Percentiles rank a stretch among this genome's conserved stretches.
Conservation (phyloP, 2,797 vertebrate species). For the Scarus forsteni region DNA sequence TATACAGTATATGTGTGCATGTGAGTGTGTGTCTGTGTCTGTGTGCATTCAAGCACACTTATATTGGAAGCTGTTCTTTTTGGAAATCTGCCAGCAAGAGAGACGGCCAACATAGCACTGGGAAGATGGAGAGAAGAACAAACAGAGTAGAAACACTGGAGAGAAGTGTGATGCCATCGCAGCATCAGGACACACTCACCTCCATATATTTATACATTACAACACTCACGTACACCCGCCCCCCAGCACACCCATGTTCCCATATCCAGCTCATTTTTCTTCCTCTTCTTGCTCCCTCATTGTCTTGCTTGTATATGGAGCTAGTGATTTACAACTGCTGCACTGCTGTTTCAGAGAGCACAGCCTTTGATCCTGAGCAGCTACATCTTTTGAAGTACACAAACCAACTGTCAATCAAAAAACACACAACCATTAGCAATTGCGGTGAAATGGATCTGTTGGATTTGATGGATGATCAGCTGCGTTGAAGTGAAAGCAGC, state of each 20-base stretch:
- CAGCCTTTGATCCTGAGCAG: conserved; percentile 45
- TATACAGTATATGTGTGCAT: conserved; percentile 22
- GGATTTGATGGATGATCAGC: conserved; percentile 40
- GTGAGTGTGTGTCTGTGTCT: conserved; percentile 21
- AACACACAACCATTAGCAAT: conserved; percentile 18
- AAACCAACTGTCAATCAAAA: conserved; percentile 37
- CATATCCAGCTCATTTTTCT: conserved; percentile 11
- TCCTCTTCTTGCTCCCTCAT: conserved; percentile 6
- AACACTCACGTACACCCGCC: not conserved
- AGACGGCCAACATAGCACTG: conserved; percentile 57
- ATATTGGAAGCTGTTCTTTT: conserved; percentile 66
- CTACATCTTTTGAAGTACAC: conserved; percentile 49
- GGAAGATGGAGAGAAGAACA: conserved; percentile 66
- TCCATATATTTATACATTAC: conserved; percentile 12
- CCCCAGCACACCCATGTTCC: conserved; percentile 25
- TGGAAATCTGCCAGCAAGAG: conserved; percentile 64
- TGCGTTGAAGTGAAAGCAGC: conserved; percentile 29
- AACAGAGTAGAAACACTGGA: conserved; percentile 61
- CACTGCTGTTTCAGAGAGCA: conserved; percentile 34
- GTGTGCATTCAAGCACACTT: conserved; percentile 48
- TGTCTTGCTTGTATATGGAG: conserved; percentile 26
- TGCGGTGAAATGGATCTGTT: conserved; percentile 20
- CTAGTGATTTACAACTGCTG: conserved; percentile 22
- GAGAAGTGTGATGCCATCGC: conserved; percentile 41
- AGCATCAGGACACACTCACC: conserved; percentile 40